Evolutionary conservation across 2,113 vertebrate genomes (phyloP), one percentile per base, ranked within the genome.

Genomic region (Cairina moschata): DNA sequence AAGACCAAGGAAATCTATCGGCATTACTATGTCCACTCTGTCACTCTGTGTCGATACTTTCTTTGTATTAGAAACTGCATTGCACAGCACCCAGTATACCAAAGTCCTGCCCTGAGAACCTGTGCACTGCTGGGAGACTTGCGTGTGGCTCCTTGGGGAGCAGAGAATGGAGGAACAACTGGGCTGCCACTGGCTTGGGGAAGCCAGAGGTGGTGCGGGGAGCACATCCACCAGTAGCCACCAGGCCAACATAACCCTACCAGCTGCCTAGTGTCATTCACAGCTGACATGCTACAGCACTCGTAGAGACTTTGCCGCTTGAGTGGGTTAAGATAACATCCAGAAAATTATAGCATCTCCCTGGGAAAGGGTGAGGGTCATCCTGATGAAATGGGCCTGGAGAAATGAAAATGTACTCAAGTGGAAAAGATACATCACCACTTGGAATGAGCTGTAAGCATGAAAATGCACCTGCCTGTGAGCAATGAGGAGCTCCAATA

Each of bases 171-270:
- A 73, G 29, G 31, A 69, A 38, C 0, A 8, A 36, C 29, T 13
- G 15, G 6, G 17, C n/a, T 6, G 31, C 4, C 18, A 26, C 14
- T 28, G 52, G 11, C 17, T 63, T 29, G 16, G 36, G 11, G 46
- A 54, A 4, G 26, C 15, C 76, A 88, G 58, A 48, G 50, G 15
- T 1, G 5, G 3, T 36, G 28, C 40, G 16, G 7, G 55, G 34
- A 36, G 5, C 17, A 23, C 0, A 2, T 5, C 11, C 6, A 28
- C 29, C 2, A 4, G 32, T 14, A 76, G 17, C 3, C 36, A 36
- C 17, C 21, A 34, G 69, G 13, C 38, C 76, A 62, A 1, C 2
- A 1, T 42, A 17, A 74, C 23, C 14, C 4, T 48, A 18, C 14
- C 1, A 3, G 32, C 8, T 79, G 52, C 11, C 42, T n/a, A n/a